Conservation (phyloP, 1,140 invertebrate genomes). For the Drosophila takahashii region DNA sequence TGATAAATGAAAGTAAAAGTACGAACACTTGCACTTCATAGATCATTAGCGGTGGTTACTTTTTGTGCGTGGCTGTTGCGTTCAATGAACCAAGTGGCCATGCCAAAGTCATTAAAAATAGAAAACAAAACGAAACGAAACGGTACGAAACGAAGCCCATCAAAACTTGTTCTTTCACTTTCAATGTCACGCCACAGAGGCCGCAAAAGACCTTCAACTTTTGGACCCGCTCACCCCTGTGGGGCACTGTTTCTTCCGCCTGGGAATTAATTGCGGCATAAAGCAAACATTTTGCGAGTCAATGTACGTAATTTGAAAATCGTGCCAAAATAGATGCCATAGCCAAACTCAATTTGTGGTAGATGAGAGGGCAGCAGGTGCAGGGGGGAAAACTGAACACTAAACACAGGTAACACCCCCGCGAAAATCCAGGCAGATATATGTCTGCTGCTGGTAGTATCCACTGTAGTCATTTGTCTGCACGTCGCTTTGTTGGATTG, state of each 20-base stretch:
- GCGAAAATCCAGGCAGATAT: slow-evolving; percentile 55
- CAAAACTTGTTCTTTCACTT: slow-evolving; percentile 83
- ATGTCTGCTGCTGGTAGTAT: slow-evolving; percentile 45
- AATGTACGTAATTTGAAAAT: slow-evolving; percentile 83
- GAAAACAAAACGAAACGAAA: slow-evolving; percentile 51
- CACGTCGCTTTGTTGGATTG: slow-evolving; percentile 80
- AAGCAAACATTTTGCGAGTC: slow-evolving; percentile 82
- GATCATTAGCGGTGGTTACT: slow-evolving; percentile 73
- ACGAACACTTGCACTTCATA: slow-evolving; percentile 73
- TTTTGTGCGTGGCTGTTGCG: slow-evolving; percentile 36
- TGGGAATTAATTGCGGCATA: slow-evolving; percentile 82
- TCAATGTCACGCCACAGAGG: slow-evolving; percentile 72
- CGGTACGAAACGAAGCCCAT: slow-evolving; percentile 20
- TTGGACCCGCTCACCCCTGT: slow-evolving; percentile 26
- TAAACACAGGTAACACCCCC: slow-evolving; percentile 60
- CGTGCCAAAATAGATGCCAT: slow-evolving; percentile 78
- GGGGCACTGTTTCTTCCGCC: slow-evolving; percentile 70
- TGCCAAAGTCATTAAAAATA: slow-evolving; percentile 79
- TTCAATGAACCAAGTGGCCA: slow-evolving; percentile 70
- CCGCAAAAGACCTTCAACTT: slow-evolving; percentile 78
- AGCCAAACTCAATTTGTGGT: slow-evolving; percentile 38
- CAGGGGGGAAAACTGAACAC: neutral
- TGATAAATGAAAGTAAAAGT: slow-evolving; percentile 83
- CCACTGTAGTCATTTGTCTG: slow-evolving; percentile 76
- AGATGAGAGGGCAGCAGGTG: slow-evolving; percentile 37